Conservation (phyloP, 2,113 vertebrate species). For the Solea solea region DNA sequence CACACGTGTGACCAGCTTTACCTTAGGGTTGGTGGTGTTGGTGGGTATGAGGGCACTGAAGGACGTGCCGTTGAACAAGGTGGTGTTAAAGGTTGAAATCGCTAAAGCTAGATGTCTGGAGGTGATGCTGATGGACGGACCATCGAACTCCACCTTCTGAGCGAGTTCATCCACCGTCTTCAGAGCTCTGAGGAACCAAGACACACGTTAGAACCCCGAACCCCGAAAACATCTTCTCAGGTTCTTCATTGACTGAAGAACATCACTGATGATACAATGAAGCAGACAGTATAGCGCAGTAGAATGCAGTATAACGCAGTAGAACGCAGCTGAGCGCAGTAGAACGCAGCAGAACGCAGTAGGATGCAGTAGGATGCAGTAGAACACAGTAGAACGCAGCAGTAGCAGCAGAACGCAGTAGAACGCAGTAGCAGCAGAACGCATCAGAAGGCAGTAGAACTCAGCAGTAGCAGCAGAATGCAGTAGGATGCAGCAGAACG, state of each 20-base stretch:
- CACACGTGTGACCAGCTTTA: conserved; percentile 39
- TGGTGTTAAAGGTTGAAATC: conserved; percentile 83
- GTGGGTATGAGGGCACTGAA: conserved; percentile 87
- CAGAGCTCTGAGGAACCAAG: conserved; percentile 83
- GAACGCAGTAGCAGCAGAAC: too few relatives aligned
- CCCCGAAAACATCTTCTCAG: not conserved
- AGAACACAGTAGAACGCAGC: too few relatives aligned
- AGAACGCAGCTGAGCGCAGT: too few relatives aligned
- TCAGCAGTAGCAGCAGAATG: too few relatives aligned
- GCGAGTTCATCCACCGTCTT: conserved; percentile 91
- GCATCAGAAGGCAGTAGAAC: too few relatives aligned
- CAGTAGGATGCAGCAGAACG: too few relatives aligned
- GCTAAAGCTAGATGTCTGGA: conserved; percentile 89
- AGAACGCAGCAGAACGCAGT: too few relatives aligned
- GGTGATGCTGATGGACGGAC: conserved; percentile 85
- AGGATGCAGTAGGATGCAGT: too few relatives aligned
- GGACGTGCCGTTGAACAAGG: conserved; percentile 82
- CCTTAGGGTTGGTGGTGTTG: conserved; percentile 88
- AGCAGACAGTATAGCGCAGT: not conserved
- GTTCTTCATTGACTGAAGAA: too few relatives aligned
- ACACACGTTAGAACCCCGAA: not conserved
- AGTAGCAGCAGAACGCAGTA: too few relatives aligned
- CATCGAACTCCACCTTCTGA: conserved; percentile 88
- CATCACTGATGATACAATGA: not conserved
- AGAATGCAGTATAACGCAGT: not conserved